These are phyloP conservation scores for Bufotes viridis DNA, from an alignment of 2,797 vertebrate genomes.

Conservation along the genomic window DNA sequence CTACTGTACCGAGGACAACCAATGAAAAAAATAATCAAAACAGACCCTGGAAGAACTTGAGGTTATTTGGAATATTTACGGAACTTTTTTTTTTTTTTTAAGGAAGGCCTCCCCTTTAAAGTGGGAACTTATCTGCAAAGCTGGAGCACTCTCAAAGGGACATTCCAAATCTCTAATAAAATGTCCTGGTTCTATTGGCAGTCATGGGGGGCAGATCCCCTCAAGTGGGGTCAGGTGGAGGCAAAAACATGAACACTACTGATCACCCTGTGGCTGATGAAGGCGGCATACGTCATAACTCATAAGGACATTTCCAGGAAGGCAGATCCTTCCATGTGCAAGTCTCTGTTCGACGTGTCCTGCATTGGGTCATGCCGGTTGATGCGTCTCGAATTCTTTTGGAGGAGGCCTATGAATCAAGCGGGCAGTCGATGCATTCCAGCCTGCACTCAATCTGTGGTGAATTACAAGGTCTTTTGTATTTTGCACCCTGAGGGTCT, in stretches of 20 bases:
- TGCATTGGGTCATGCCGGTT: not conserved
- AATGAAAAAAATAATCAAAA: too few relatives aligned
- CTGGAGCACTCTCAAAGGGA: not conserved
- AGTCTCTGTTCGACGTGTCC: not conserved
- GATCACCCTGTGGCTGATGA: not conserved
- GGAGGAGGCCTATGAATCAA: not conserved
- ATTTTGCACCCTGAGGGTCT: conserved; percentile 8
- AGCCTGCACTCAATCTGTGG: not conserved
- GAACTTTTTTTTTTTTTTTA: not conserved
- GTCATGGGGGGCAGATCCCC: too few relatives aligned
- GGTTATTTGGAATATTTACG: not conserved
- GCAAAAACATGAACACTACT: not conserved
- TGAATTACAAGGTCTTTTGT: not conserved
- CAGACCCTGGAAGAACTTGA: too few relatives aligned
- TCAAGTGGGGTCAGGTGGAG: too few relatives aligned
- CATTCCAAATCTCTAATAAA: too few relatives aligned
- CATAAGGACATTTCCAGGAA: not conserved
- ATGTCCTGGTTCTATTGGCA: too few relatives aligned
- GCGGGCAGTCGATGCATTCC: not conserved
- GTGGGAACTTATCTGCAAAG: not conserved
- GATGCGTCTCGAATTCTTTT: not conserved
- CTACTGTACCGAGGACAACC: too few relatives aligned
- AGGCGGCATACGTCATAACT: not conserved
- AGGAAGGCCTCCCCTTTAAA: not conserved
- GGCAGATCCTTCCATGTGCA: not conserved